phyloP scores from a whole-genome alignment of 2,113 vertebrate species.

The Formicarius rufipectus region DNA sequence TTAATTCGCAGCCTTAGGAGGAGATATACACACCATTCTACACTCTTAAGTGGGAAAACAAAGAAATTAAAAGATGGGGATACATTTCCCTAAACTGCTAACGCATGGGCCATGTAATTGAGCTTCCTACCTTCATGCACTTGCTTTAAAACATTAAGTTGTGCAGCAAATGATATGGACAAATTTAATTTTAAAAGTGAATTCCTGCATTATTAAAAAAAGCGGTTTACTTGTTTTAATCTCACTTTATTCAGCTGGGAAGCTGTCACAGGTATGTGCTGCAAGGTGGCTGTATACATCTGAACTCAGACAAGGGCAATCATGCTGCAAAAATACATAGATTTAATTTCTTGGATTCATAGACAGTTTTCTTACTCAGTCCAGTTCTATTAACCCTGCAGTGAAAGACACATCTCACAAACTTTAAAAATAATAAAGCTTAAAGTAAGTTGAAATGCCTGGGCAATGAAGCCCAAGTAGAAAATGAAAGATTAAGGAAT shows the following conservation, averaged over 20 bases:
- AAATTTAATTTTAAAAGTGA: background rate
- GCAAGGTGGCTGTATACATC: background rate
- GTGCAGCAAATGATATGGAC: background rate
- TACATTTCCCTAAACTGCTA: background rate
- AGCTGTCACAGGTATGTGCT: background rate
- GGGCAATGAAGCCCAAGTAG: background rate
- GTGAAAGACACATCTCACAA: background rate
- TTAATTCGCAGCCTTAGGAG: background rate
- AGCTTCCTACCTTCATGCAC: background rate
- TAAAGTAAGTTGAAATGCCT: background rate
- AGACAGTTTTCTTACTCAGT: background rate
- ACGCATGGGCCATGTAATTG: background rate
- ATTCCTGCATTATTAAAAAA: background rate
- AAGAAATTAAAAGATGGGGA: background rate
- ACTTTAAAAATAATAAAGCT: background rate
- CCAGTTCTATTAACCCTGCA: background rate
- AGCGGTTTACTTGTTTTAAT: background rate
- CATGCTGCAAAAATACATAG: background rate
- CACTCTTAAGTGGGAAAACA: background rate
- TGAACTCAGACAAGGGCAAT: background rate
- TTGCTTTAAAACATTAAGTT: background rate
- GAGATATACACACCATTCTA: background rate
- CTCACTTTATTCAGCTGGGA: background rate
- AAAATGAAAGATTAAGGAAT: background rate
- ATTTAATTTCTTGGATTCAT: background rate